These are phyloP conservation scores for Cephus sareptanus DNA, from an alignment of 2,888 invertebrate genomes.

Conservation along the genomic window DNA sequence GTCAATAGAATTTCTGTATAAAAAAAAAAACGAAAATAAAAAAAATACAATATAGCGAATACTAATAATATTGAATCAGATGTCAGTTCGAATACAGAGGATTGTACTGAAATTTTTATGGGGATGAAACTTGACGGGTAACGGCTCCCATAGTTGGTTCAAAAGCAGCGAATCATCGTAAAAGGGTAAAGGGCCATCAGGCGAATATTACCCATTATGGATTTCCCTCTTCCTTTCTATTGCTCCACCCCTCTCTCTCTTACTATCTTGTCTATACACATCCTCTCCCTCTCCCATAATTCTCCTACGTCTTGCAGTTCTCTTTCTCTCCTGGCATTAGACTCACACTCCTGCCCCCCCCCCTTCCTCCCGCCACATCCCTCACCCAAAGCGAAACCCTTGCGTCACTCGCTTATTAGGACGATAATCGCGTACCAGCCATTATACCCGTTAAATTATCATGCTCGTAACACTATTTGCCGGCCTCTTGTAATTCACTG, in stretches of 20 bases:
- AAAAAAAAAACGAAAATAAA: neutral
- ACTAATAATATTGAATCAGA: neutral
- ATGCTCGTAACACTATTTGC: conserved; percentile 49
- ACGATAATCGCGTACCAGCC: conserved; percentile 60
- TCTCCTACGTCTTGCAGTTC: conserved; percentile 16
- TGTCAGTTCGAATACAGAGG: neutral
- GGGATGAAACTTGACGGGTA: conserved; percentile 46
- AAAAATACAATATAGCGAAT: neutral
- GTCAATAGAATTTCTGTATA: neutral
- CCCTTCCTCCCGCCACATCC: conserved; percentile 8
- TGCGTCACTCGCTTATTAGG: conserved; percentile 62
- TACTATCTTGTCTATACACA: conserved; percentile 5
- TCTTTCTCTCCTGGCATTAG: conserved; percentile 3
- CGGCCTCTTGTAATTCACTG: conserved; percentile 51
- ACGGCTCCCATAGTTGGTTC: conserved; percentile 30
- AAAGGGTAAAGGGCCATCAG: conserved; percentile 36
- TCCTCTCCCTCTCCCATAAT: conserved; percentile 8
- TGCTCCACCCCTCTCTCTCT: conserved; percentile 19
- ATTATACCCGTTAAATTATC: conserved; percentile 61
- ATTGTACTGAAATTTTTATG: conserved; percentile 29
- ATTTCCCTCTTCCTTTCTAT: conserved; percentile 14
- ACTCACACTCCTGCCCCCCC: conserved; percentile 6
- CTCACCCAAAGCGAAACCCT: conserved; percentile 40
- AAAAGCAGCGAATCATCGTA: conserved; percentile 35
- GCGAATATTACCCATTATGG: conserved; percentile 33